Evolutionary conservation across 2,797 vertebrate species (phyloP), one percentile per base, ranked within the genome.

Genomic region (Semotilus atromaculatus): DNA sequence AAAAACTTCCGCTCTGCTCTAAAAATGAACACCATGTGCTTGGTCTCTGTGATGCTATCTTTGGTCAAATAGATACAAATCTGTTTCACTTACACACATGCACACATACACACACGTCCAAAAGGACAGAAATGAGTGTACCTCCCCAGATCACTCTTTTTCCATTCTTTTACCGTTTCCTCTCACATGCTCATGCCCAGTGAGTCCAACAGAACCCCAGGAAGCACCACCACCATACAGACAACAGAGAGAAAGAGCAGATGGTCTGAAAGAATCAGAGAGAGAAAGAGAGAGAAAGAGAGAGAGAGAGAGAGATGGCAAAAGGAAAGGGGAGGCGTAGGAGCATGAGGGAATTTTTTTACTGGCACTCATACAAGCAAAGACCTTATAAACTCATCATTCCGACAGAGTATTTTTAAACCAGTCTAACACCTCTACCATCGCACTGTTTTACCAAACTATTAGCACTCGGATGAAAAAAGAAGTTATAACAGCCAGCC

Each of bases 181-280:
- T 62, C 31, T 70, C 85, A 82, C 85, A 77, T 82, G 85, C 64
- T 75, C 51, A 68, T 55, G 81, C 80, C 38, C 43, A 70, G 66
- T 38, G 77, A 83, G 86, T 86, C 88, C 85, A 90, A 84, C 83
- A 80, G 53, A 86, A 89, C 89, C 81, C 38, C 85, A 80, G 88
- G 88, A 88, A 74, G 83, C 67, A 74, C 68, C 34, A 86, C 45
- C 36, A 80, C 38, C 86, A 82, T 82, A 78, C 74, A 85, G 80
- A 88, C 83, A 86, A 88, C 72, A 84, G 67, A 86, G 81, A 82
- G 80, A 82, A 75, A 1, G 75, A 87, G 80, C 88, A 89, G 87
- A 89, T 88, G 88, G 88, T 72, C 83, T 73, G 53, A 78, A 74
- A 83, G 72, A 76, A 82, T 48, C 58, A 85, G 87, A 76, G 53